Base-by-base conservation (phyloP, 2,113 vertebrate species). In the Lepisosteus oculatus region DNA sequence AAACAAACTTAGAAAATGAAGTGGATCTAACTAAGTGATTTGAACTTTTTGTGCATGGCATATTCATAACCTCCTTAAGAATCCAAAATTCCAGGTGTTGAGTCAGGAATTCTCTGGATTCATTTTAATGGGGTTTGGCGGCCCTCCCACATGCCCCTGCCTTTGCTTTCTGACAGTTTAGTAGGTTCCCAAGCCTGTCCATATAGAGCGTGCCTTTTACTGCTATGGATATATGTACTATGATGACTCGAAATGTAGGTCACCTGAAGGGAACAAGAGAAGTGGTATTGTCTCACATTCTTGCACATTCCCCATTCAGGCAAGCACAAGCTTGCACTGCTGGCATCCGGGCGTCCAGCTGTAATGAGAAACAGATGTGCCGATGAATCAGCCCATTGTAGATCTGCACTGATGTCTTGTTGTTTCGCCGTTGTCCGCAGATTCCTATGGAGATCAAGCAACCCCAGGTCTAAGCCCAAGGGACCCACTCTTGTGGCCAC, bases 401-500 rank as follows among this genome's bases (percentile, higher is more conserved):
- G 88, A 81, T 14, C 78, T 41, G 0, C 56, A 47, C 73, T 74
- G 61, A 72, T 6, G 47, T 56, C 75, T 77, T 76, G 81, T 76
- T 76, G 72, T 67, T 77, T 71, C 55, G 55, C 67, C 65, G 56
- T 65, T 55, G 75, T 67, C 55, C 73, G 72, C 84, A 99, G 97
- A 89, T 99, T 98, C 90, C 90, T 98, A 76, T 99, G 97, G 93
- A 93, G 96, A 82, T 93, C 95, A 12, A 87, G 93, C 77, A 95
- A 92, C 74, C 90, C 92, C 78, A 86, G 91, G 71, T 89, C 74
- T 76, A 95, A 95, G 81, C 96, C 95, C 68, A 94, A 51, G 0
- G 97, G 96, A 43, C 97, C 97, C 2, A 89, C 96, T 87, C 90
- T 98, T 4, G 90, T 95, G 70, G 95, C 94, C 81, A 97, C 94